Percentiles rank a stretch among this genome's conserved stretches.
These are phyloP conservation scores for Aptenodytes patagonicus DNA, from an alignment of 2,113 vertebrate genomes.

Conservation along the genomic window DNA sequence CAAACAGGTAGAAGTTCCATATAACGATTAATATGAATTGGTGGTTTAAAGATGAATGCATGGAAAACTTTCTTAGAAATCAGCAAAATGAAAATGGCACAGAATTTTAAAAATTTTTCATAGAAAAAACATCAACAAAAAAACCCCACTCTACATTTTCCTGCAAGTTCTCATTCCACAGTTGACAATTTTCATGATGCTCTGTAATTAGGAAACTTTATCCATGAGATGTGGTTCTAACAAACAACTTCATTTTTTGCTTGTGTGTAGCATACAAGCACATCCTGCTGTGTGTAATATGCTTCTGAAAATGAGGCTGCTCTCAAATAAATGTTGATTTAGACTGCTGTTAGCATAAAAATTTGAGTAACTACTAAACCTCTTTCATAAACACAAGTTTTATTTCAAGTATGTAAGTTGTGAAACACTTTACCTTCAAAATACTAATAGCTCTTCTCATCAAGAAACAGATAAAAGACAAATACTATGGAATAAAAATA, in stretches of 20 bases:
- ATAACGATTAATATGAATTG: neutral
- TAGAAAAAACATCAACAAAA: neutral
- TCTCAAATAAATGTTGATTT: neutral
- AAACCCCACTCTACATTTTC: accelerated
- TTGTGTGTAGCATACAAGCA: neutral
- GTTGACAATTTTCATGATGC: neutral
- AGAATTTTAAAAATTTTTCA: neutral
- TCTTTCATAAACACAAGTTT: neutral
- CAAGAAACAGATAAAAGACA: neutral
- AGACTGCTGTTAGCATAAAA: neutral
- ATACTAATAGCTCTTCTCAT: neutral
- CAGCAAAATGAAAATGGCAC: neutral
- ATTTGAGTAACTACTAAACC: neutral
- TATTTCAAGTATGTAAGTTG: neutral
- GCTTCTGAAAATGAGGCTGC: neutral
- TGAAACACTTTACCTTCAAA: neutral
- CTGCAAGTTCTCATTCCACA: neutral
- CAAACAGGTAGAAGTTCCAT: neutral
- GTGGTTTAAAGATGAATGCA: neutral
- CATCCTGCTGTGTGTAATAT: neutral
- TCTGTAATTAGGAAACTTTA: neutral
- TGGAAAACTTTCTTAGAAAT: neutral
- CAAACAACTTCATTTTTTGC: neutral
- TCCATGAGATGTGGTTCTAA: neutral
- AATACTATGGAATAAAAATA: neutral